Conservation (phyloP, 2,113 vertebrate species). For the Erpornis zantholeuca region DNA sequence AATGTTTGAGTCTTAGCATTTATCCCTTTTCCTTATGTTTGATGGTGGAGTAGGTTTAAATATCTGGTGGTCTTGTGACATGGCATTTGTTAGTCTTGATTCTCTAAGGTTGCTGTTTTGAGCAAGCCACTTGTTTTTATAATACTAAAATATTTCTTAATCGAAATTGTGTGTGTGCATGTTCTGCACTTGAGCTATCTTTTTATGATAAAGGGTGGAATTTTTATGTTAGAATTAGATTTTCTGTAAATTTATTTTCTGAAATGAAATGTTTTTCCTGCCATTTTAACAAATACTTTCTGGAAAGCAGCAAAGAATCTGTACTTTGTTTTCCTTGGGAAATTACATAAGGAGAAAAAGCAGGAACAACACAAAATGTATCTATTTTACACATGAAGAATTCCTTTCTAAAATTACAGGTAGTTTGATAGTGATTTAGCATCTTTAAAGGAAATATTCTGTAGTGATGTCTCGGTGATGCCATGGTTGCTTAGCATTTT, state of each 20-base stretch:
- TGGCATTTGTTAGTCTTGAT: not conserved
- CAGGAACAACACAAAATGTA: not conserved
- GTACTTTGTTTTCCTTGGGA: not conserved
- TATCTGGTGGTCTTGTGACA: not conserved
- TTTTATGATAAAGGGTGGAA: not conserved
- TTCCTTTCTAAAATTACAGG: not conserved
- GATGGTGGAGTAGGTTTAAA: not conserved
- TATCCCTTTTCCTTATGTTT: not conserved
- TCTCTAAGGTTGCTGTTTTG: not conserved
- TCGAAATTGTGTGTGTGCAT: not conserved
- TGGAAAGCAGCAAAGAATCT: not conserved
- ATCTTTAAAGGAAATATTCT: not conserved
- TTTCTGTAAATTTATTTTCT: not conserved
- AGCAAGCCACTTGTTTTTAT: not conserved
- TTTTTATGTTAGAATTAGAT: not conserved
- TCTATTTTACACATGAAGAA: not conserved
- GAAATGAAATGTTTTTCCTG: not conserved
- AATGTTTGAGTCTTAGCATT: not conserved
- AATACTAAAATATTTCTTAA: not conserved
- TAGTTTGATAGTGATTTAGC: not conserved
- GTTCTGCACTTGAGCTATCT: not conserved
- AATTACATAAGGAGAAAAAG: not conserved
- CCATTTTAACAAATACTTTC: not conserved
- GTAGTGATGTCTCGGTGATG: not conserved
- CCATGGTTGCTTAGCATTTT: not conserved